Percentiles rank a stretch among this genome's conserved stretches.
Evolutionary conservation across 2,797 vertebrate species (phyloP).

Genomic region (Falco novaeseelandiae): DNA sequence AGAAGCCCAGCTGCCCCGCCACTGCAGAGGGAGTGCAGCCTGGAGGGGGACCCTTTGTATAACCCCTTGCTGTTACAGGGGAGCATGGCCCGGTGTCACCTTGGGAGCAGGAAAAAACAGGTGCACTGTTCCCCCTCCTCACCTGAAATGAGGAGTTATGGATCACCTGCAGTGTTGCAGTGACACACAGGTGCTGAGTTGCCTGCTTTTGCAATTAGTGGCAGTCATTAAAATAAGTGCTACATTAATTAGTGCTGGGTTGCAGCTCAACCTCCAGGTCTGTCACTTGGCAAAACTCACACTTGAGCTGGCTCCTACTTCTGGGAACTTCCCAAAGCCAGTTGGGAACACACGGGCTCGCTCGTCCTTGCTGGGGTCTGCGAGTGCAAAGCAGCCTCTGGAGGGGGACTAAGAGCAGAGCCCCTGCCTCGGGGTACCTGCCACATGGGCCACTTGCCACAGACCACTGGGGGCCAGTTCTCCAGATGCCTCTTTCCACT

Average conservation of each 20-base stretch:
- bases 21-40: not conserved
- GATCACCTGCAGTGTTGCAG: not conserved
- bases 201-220: not conserved
- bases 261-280: not conserved
- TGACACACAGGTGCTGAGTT: not conserved
- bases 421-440: not conserved
- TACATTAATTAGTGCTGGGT: not conserved
- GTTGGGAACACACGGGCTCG: too few relatives aligned
- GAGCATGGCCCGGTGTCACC: not conserved
- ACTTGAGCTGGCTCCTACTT: not conserved
- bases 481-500: not conserved
- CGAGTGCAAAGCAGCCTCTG: not conserved
- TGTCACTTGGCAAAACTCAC: not conserved
- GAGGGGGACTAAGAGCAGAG: not conserved
- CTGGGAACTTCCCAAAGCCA: not conserved
- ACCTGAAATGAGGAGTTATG: not conserved
- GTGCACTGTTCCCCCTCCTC: not conserved
- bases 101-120: not conserved
- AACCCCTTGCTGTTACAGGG: rapidly evolving
- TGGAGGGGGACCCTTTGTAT: not conserved
- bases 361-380: not conserved
- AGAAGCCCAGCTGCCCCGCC: not conserved
- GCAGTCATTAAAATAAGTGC: not conserved
- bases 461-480: not conserved
- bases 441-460: not conserved